Conservation (phyloP, 2,797 vertebrate genomes). For the Poeciliopsis presidionis region DNA sequence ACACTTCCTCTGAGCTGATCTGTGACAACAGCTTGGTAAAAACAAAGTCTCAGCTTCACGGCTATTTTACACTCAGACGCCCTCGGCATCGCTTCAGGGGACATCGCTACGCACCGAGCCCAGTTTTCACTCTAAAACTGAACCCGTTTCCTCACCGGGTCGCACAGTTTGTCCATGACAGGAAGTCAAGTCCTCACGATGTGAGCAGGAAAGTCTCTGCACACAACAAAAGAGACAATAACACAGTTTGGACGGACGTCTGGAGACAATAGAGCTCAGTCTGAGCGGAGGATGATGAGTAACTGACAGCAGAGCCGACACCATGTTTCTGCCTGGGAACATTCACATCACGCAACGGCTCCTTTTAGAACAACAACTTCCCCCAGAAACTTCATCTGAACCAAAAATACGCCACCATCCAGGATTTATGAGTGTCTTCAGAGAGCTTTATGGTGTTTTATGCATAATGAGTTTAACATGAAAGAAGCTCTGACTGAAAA, state of each 20-base stretch:
- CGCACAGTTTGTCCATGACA: not conserved
- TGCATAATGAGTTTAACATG: not conserved
- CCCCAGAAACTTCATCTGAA: not conserved
- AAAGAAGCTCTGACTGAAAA: not conserved
- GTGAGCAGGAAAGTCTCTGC: not conserved
- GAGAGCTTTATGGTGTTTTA: not conserved
- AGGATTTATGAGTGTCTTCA: not conserved
- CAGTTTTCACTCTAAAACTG: not conserved
- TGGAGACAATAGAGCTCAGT: conserved; percentile 10
- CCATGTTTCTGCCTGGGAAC: conserved; percentile 1
- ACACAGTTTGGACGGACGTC: conserved; percentile 11
- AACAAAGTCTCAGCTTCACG: conserved; percentile 17
- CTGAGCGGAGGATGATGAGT: conserved; percentile 19
- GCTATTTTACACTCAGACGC: conserved; percentile 12
- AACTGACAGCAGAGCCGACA: conserved; percentile 1
- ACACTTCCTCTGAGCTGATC: conserved; percentile 8
- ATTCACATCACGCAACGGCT: not conserved
- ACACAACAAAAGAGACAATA: not conserved
- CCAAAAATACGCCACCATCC: not conserved
- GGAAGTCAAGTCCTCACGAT: not conserved
- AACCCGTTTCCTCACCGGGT: not conserved
- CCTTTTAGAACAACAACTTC: conserved; percentile 1
- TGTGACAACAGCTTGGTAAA: conserved; percentile 25
- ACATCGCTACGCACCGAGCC: not conserved
- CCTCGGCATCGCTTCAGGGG: not conserved